Base-by-base conservation (phyloP, 2,888 invertebrate species). In the Melanotus villosus region DNA sequence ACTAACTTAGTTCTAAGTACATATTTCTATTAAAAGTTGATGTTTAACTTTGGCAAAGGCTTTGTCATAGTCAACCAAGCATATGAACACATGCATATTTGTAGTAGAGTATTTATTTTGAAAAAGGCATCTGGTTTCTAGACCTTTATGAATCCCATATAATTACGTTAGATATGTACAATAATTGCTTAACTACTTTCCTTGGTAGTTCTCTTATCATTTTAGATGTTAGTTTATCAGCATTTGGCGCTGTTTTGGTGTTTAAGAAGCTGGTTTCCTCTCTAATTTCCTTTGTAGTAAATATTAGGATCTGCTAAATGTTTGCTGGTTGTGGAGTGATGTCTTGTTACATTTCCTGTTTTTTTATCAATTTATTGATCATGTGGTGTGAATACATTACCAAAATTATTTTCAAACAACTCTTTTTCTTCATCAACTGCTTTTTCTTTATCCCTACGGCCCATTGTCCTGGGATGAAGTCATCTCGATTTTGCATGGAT, bases 131-230 rank as follows among this genome's bases (percentile, higher is more conserved):
- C n/a, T n/a, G n/a, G n/a, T n/a, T n/a, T n/a, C n/a, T n/a, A n/a
- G n/a, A n/a, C n/a, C n/a, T n/a, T n/a, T n/a, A n/a, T n/a, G n/a
- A n/a, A n/a, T n/a, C n/a, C n/a, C n/a, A n/a, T n/a, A n/a, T n/a
- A n/a, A n/a, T n/a, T n/a, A n/a, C n/a, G n/a, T n/a, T n/a, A n/a
- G n/a, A n/a, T n/a, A n/a, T n/a, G n/a, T n/a, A n/a, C n/a, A n/a
- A n/a, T n/a, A n/a, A n/a, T n/a, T n/a, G n/a, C n/a, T n/a, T n/a
- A n/a, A n/a, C n/a, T n/a, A n/a, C n/a, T n/a, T n/a, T n/a, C n/a
- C n/a, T n/a, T n/a, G n/a, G n/a, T n/a, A n/a, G n/a, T 32, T 57
- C 57, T 38, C 38, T 36, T 18, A 57, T 7, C 41, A 57, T 57
- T 36, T 19, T 57, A 0, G 57, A 7, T 4, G 26, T 58, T 2